Percentiles rank a stretch among this genome's conserved stretches.
phyloP scores from a whole-genome alignment of 1,140 invertebrate species.

The Drosophila insularis region DNA sequence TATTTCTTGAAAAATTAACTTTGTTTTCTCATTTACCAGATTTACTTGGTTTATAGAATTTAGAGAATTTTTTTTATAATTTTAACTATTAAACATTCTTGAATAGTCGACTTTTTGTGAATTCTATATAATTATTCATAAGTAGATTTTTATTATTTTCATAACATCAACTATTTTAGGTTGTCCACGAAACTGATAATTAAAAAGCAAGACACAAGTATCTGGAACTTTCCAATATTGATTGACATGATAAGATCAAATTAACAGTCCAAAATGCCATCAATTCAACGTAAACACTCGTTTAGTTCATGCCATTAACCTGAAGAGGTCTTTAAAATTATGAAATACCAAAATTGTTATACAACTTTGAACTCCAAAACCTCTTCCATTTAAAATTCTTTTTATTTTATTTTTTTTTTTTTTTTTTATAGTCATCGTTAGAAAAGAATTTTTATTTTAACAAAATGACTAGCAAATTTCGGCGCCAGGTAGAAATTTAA shows the following conservation, averaged over 20 bases:
- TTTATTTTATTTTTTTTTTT: background rate
- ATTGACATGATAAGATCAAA: background rate
- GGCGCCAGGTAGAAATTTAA: background rate
- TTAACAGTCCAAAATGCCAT: background rate
- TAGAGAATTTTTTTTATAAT: no score
- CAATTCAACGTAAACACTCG: background rate
- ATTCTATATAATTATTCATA: no score
- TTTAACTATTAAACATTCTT: no score
- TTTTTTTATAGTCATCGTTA: background rate
- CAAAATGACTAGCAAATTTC: background rate
- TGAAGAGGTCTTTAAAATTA: constrained; percentile 2
- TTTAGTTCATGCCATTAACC: background rate
- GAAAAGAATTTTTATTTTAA: background rate
- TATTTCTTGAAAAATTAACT: no score
- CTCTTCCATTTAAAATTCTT: background rate
- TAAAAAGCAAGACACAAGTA: background rate
- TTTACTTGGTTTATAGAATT: no score
- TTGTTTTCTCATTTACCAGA: no score
- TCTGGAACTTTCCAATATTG: background rate
- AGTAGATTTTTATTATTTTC: no score
- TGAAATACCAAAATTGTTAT: background rate
- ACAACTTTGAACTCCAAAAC: background rate
- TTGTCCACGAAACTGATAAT: background rate
- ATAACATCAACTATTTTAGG: no score
- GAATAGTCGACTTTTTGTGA: no score